Conservation (phyloP, 2,113 vertebrate genomes). For the Porphyrio hochstetteri region DNA sequence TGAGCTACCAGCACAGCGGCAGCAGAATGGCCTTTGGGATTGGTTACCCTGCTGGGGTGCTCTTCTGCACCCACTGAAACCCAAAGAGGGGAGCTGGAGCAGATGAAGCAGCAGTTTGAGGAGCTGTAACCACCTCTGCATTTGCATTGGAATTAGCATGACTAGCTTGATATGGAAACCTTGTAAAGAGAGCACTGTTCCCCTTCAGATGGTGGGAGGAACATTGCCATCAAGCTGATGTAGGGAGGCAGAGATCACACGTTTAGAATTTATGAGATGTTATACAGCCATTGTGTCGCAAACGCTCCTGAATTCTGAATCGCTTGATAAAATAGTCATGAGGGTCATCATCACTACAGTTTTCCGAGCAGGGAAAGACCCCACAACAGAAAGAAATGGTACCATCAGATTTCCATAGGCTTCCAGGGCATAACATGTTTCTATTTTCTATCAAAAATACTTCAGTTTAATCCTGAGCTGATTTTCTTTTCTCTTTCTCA, state of each 20-base stretch:
- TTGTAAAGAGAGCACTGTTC: not conserved
- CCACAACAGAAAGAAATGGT: not conserved
- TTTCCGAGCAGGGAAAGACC: not conserved
- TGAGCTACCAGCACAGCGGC: not conserved
- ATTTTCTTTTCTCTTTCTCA: not conserved
- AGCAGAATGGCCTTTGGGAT: slow-evolving; percentile 1
- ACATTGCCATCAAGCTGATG: not conserved
- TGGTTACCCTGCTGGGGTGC: slow-evolving; percentile 24
- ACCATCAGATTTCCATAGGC: not conserved
- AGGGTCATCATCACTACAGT: not conserved
- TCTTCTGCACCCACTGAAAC: slow-evolving; percentile 31
- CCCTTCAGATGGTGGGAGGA: not conserved
- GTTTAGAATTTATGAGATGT: not conserved
- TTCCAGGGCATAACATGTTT: not conserved
- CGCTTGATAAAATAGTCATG: not conserved
- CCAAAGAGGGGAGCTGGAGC: slow-evolving; percentile 16
- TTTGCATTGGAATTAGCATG: slow-evolving; percentile 47
- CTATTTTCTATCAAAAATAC: not conserved
- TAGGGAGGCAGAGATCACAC: not conserved
- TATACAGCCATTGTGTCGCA: not conserved
- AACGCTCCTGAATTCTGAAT: not conserved
- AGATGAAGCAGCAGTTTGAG: slow-evolving; percentile 29
- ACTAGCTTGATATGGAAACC: slow-evolving; percentile 1
- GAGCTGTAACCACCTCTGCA: slow-evolving; percentile 32
- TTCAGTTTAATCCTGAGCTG: not conserved